Evolutionary conservation across 2,797 vertebrate species (phyloP).

Genomic region (Octomys mimax): DNA sequence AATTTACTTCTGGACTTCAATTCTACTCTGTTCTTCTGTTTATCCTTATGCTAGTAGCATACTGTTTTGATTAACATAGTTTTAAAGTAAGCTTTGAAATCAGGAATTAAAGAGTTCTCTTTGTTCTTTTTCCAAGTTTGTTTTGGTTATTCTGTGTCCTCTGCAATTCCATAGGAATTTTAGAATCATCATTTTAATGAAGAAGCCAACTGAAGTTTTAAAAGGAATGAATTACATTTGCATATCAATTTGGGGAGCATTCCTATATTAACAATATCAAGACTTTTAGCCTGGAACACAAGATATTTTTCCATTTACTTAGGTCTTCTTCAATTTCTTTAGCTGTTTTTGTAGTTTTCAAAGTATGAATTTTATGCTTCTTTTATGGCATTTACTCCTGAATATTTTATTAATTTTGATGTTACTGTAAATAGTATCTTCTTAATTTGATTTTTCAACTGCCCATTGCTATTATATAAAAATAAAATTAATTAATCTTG

Average conservation of each 20-base stretch:
- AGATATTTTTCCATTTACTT: slow-evolving; percentile 7
- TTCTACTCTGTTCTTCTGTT: not conserved
- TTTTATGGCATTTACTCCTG: not conserved
- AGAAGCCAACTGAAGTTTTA: not conserved
- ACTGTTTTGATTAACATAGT: not conserved
- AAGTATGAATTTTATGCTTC: not conserved
- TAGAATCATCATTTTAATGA: slow-evolving; percentile 9
- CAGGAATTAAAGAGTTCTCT: not conserved
- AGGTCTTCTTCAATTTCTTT: slow-evolving; percentile 13
- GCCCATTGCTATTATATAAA: not conserved
- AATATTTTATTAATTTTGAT: slow-evolving; percentile 42
- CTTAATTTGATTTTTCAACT: not conserved
- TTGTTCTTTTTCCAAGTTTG: not conserved
- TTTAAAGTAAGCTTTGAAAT: slow-evolving; percentile 9
- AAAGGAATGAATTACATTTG: not conserved
- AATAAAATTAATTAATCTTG: slow-evolving; percentile 15
- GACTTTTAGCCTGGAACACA: not conserved
- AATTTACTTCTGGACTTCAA: not conserved
- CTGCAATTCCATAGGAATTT: not conserved
- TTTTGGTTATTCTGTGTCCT: not conserved
- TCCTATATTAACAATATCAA: not conserved
- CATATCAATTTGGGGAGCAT: not conserved
- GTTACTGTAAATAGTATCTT: not conserved
- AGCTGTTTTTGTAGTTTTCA: not conserved
- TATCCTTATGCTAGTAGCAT: not conserved